Conservation (phyloP, 2,797 vertebrate genomes). For the Neosalanx taihuensis region DNA sequence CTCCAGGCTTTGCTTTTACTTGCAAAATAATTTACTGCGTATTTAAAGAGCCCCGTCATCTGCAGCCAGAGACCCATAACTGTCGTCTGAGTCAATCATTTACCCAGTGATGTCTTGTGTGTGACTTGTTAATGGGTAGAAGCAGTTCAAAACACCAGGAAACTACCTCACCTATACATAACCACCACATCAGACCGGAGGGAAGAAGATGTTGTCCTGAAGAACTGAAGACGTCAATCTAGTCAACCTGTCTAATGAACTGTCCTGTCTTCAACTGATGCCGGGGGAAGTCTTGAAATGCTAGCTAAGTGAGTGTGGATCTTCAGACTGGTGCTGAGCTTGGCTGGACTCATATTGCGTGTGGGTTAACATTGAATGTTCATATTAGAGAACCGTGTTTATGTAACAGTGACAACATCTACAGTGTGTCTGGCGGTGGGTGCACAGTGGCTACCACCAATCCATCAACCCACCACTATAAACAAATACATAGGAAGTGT, state of each 20-base stretch:
- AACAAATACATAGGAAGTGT: neutral
- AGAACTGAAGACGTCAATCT: conserved; percentile 71
- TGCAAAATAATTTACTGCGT: conserved; percentile 80
- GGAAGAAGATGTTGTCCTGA: conserved; percentile 63
- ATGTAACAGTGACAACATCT: neutral
- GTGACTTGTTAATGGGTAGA: conserved; percentile 78
- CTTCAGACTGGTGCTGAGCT: conserved; percentile 10
- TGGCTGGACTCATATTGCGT: neutral
- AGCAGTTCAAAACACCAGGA: conserved; percentile 70
- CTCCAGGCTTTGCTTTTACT: conserved; percentile 76
- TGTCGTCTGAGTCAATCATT: conserved; percentile 80
- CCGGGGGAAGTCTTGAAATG: conserved; percentile 67
- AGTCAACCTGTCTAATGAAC: conserved; percentile 59
- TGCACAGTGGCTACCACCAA: conserved; percentile 41
- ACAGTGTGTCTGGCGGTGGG: conserved; percentile 52
- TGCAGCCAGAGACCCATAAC: conserved; percentile 80
- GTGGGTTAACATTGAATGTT: neutral
- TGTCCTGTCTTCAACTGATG: conserved; percentile 64
- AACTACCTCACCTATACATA: conserved; percentile 73
- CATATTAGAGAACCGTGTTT: neutral
- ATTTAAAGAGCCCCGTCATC: conserved; percentile 78
- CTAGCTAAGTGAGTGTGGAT: conserved; percentile 56
- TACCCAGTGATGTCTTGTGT: conserved; percentile 77
- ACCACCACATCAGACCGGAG: conserved; percentile 69
- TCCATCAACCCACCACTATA: neutral